These are phyloP conservation scores for Drosophila tsacasi DNA, from an alignment of 1,140 invertebrate species.

Conservation along the genomic window DNA sequence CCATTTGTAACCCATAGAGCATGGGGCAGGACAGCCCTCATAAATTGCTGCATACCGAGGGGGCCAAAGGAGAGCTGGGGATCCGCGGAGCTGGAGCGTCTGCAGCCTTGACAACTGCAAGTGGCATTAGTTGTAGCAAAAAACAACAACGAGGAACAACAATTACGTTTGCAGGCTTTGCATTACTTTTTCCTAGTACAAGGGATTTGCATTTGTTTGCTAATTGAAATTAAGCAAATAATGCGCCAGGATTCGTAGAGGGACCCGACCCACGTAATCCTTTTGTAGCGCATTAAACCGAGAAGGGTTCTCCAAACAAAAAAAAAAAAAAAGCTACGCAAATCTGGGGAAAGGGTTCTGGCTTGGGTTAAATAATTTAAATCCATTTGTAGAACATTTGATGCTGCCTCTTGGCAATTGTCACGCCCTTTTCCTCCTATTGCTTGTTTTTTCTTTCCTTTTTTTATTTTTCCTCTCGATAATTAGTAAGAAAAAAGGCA, in stretches of 20 bases:
- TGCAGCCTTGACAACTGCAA: constrained; percentile 81
- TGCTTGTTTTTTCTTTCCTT: constrained; percentile 34
- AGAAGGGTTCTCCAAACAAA: constrained; percentile 22
- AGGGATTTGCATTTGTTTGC: constrained; percentile 82
- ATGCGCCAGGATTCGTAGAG: constrained; percentile 29
- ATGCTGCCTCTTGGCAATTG: constrained; percentile 63
- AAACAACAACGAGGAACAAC: constrained; percentile 38
- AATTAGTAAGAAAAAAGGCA: constrained; percentile 72
- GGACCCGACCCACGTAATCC: constrained; percentile 82
- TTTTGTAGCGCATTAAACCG: constrained; percentile 81
- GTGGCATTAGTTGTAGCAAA: constrained; percentile 74
- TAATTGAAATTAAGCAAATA: constrained; percentile 84
- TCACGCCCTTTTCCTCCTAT: constrained; percentile 33
- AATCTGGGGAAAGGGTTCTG: constrained; percentile 27
- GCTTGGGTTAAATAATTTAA: constrained; percentile 69
- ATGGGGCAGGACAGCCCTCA: constrained; percentile 27
- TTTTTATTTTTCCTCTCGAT: constrained; percentile 32
- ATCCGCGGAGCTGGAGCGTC: constrained; percentile 31
- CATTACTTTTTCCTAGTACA: constrained; percentile 72
- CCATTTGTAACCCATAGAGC: constrained; percentile 5
- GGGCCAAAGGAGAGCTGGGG: background rate
- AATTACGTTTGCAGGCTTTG: constrained; percentile 51
- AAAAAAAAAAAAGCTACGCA: constrained; percentile 3
- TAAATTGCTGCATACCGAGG: constrained; percentile 47
- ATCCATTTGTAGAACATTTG: constrained; percentile 83